Base-by-base conservation (phyloP, 2,797 vertebrate genomes). In the Alcedo quadribrachys region DNA sequence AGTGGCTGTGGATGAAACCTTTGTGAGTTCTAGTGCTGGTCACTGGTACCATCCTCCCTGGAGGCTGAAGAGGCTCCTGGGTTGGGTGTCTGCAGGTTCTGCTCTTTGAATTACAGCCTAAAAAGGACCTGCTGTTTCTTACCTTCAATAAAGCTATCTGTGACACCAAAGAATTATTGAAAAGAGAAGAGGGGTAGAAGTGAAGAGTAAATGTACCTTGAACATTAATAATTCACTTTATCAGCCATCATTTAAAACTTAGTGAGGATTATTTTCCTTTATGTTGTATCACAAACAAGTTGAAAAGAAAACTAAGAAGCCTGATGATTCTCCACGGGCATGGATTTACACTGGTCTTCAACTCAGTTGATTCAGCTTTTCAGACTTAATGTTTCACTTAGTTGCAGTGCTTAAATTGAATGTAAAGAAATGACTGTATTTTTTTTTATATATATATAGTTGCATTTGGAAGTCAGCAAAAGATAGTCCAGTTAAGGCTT, bases 261-360 rank as follows among this genome's bases (percentile, higher is more conserved):
- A 40, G 40, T 71, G 65, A 78, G 84, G 91, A 93, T 87, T 91
- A 89, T 95, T 96, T 88, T 94, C 40, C 65, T 94, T 85, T 82
- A 45, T 87, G 79, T 88, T 81, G 33, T 91, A 79, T 90, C 73
- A 37, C 22, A 84, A 92, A 42, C 63, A 32, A 63, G 70, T 79
- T 84, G 62, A 90, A 93, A 88, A 67, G 69, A 87, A 87, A 92
- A 66, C 48, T 74, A 57, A 87, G 67, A 33, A 90, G 58, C 61
- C 35, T 81, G 71, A 80, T 93, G 79, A 61, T 80, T 95, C 79
- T 91, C 89, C 61, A n/a, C 51, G 70, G 85, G n/a, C 66, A n/a
- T 33, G n/a, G 51, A 57, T 66, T 91, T 85, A 71, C 43, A 6
- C 40, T 48, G 61, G n/a, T 85, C 33, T 88, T 85, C 79, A 92